Evolutionary conservation across 1,140 invertebrate species (phyloP).

Genomic region (Cotesia glomerata): DNA sequence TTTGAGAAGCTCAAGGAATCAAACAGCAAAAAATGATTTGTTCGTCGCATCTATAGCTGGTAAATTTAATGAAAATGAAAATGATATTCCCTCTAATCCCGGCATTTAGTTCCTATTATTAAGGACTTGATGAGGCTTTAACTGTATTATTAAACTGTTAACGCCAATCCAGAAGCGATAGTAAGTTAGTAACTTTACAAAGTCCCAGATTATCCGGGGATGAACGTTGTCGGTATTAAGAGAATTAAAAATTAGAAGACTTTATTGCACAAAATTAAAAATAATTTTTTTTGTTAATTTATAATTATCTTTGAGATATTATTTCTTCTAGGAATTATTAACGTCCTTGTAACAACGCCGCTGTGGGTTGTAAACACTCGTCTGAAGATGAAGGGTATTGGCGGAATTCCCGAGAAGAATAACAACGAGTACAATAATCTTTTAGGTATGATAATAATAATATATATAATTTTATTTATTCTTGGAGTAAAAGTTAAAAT

Average conservation of each 20-base stretch:
- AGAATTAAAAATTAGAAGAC: too few relatives aligned
- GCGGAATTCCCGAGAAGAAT: constrained; percentile 34
- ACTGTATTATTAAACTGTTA: too few relatives aligned
- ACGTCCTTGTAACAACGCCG: constrained; percentile 85
- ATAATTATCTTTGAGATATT: neutral
- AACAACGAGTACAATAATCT: constrained; percentile 62
- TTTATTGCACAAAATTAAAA: too few relatives aligned
- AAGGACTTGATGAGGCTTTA: too few relatives aligned
- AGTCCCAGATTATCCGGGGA: too few relatives aligned
- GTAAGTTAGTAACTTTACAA: too few relatives aligned
- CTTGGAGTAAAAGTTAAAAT: neutral
- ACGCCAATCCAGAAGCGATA: too few relatives aligned
- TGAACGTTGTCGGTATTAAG: too few relatives aligned
- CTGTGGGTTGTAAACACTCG: constrained; percentile 91
- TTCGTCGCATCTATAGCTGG: constrained; percentile 80
- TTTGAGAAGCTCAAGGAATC: constrained; percentile 58
- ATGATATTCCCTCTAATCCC: too few relatives aligned
- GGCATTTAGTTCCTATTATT: too few relatives aligned
- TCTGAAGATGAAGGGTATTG: constrained; percentile 75
- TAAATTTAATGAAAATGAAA: constrained; percentile 37
- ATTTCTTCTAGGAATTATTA: constrained; percentile 69
- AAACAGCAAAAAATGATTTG: constrained; percentile 77
- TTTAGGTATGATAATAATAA: constrained; percentile 53
- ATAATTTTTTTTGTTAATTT: too few relatives aligned
- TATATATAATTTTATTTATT: neutral